These are phyloP conservation scores for Deroptyus accipitrinus DNA, from an alignment of 2,113 vertebrate species.

Conservation along the genomic window DNA sequence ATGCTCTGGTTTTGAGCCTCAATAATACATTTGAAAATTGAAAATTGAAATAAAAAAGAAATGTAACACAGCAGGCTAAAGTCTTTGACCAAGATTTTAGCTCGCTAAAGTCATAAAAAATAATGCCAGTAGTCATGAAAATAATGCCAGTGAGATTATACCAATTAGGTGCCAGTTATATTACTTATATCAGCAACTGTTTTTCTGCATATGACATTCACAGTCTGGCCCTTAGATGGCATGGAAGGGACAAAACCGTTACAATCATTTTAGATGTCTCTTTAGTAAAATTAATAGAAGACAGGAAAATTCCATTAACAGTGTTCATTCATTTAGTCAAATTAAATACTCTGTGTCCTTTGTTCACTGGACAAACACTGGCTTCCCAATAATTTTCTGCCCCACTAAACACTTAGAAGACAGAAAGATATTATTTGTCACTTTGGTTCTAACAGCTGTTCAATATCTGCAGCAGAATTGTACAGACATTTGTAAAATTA, in stretches of 20 bases:
- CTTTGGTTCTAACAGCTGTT: not conserved
- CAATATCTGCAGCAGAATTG: not conserved
- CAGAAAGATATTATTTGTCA: not conserved
- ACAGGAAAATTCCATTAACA: not conserved
- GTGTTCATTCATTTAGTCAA: constrained; percentile 39
- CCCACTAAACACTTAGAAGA: not conserved
- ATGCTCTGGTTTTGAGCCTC: not conserved
- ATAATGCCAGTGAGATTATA: not conserved
- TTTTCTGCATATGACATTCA: not conserved
- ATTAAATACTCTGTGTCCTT: constrained; percentile 36
- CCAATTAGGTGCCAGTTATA: not conserved
- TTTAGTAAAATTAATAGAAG: constrained; percentile 35
- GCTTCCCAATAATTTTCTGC: constrained; percentile 6
- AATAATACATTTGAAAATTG: not conserved
- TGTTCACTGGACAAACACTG: constrained; percentile 23
- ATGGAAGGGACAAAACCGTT: constrained; percentile 3
- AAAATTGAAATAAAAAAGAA: not conserved
- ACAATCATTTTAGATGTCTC: not conserved
- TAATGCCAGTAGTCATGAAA: not conserved
- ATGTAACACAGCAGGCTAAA: not conserved
- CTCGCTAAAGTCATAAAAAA: not conserved
- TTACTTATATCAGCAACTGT: not conserved
- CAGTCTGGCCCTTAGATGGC: constrained; percentile 30
- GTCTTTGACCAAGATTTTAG: not conserved
- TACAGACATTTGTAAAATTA: not conserved